A percentile compares a stretch with the other conserved stretches of the same genome.
These are phyloP conservation scores for Caenorhabditis sp. DNA, from an alignment of 2,888 invertebrate genomes.

Conservation along the genomic window DNA sequence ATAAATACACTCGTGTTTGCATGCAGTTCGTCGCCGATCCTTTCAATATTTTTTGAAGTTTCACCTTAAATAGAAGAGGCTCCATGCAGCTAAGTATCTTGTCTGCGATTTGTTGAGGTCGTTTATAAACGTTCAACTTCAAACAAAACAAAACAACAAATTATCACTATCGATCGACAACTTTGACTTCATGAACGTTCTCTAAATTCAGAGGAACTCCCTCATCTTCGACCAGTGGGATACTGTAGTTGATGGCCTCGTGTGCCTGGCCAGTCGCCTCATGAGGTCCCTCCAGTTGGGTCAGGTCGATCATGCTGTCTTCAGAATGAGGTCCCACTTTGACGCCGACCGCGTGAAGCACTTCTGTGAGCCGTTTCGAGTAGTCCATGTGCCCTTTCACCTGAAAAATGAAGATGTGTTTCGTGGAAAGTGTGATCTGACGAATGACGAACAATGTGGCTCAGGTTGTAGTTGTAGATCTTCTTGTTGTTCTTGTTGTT, in stretches of 20 bases:
- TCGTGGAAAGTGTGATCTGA: not conserved
- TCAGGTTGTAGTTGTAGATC: constrained; percentile 83
- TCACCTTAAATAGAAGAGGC: too few species aligned
- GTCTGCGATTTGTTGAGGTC: too few species aligned
- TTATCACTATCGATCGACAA: constrained; percentile 21
- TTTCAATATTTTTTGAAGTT: too few species aligned
- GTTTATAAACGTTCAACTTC: not conserved
- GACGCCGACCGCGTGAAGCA: constrained; percentile 75
- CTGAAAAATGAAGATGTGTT: constrained; percentile 49
- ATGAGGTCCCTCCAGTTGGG: constrained; percentile 24
- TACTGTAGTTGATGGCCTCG: constrained; percentile 39
- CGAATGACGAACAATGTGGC: constrained; percentile 81
- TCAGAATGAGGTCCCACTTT: constrained; percentile 58
- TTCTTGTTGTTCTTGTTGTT: constrained; percentile 80
- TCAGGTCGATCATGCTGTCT: constrained; percentile 45
- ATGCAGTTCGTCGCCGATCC: too few species aligned
- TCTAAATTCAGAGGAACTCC: not conserved
- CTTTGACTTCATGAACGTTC: constrained; percentile 26
- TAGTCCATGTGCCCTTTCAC: constrained; percentile 78
- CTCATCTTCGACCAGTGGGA: not conserved
- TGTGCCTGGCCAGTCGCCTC: constrained; percentile 27
- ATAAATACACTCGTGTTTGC: constrained; percentile 1
- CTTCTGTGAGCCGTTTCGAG: constrained; percentile 74
- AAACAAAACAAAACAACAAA: not conserved
- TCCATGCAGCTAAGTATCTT: too few species aligned